phyloP scores from a whole-genome alignment of 2,888 invertebrate genomes.

The Rhorus exstirpatorius region DNA sequence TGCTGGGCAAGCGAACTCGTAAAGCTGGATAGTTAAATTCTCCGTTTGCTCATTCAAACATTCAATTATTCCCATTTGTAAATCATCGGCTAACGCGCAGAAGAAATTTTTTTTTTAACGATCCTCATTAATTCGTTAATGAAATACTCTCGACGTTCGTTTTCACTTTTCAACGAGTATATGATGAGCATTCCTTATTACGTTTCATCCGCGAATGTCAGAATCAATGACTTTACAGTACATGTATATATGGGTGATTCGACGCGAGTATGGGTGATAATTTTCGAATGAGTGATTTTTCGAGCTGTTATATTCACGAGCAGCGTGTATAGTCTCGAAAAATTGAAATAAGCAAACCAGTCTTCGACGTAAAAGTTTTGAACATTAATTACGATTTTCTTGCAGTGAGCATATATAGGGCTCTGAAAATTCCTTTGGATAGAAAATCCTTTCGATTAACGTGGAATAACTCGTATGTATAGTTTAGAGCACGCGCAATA shows the following conservation, averaged over 20 bases:
- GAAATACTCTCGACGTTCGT: slow-evolving; percentile 32
- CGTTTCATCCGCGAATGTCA: slow-evolving; percentile 24
- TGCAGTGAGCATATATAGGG: too few species aligned
- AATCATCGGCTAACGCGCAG: slow-evolving; percentile 34
- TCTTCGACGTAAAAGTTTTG: too few species aligned
- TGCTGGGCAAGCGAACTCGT: slow-evolving; percentile 29
- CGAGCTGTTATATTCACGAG: too few species aligned
- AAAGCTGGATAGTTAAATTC: slow-evolving; percentile 51
- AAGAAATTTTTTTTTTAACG: slow-evolving; percentile 16
- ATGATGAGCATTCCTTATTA: slow-evolving; percentile 23
- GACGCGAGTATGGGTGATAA: not conserved
- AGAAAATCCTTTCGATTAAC: slow-evolving; percentile 2
- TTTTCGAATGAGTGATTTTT: too few species aligned
- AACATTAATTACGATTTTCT: too few species aligned
- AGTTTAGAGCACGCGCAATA: slow-evolving; percentile 34
- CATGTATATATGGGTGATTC: not conserved
- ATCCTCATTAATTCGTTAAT: slow-evolving; percentile 46
- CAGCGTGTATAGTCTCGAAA: too few species aligned
- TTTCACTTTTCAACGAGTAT: slow-evolving; percentile 42
- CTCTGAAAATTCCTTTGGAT: too few species aligned
- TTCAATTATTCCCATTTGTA: slow-evolving; percentile 48
- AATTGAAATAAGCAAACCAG: too few species aligned
- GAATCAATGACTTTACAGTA: slow-evolving; percentile 5
- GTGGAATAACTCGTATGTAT: slow-evolving; percentile 10
- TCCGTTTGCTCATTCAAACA: slow-evolving; percentile 58